Conservation (phyloP, 2,797 vertebrate genomes). For the Avahi laniger region DNA sequence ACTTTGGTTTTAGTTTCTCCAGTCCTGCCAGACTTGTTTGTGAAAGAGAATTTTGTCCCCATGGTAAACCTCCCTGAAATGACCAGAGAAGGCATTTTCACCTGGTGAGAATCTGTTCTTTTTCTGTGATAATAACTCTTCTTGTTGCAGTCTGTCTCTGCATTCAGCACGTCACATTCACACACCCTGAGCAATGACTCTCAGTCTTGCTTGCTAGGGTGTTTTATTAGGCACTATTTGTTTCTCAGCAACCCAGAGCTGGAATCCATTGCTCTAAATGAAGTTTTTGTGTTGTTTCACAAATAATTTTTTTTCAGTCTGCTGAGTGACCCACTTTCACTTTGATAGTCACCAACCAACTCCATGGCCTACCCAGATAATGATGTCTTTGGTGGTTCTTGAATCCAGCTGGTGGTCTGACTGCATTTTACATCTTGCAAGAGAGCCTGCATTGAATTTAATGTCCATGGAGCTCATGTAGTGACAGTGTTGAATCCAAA, state of each 20-base stretch:
- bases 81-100: background rate
- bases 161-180: background rate
- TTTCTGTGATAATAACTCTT: background rate
- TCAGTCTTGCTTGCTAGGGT: background rate
- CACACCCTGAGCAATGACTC: background rate
- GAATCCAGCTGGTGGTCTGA: background rate
- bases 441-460: background rate
- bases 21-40: background rate
- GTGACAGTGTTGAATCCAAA: background rate
- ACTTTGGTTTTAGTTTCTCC: background rate
- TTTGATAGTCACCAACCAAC: background rate
- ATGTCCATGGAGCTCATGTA: background rate
- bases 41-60: background rate
- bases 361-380: background rate
- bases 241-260: background rate
- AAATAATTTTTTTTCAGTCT: background rate
- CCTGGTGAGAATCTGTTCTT: background rate
- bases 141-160: background rate
- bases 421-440: background rate
- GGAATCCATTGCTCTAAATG: background rate
- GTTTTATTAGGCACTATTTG: background rate
- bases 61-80: background rate
- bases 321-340: constrained; percentile 26
- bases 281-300: background rate
- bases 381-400: background rate